These are phyloP conservation scores for Psittacus erithacus DNA, from an alignment of 2,113 vertebrate species.

Conservation along the genomic window DNA sequence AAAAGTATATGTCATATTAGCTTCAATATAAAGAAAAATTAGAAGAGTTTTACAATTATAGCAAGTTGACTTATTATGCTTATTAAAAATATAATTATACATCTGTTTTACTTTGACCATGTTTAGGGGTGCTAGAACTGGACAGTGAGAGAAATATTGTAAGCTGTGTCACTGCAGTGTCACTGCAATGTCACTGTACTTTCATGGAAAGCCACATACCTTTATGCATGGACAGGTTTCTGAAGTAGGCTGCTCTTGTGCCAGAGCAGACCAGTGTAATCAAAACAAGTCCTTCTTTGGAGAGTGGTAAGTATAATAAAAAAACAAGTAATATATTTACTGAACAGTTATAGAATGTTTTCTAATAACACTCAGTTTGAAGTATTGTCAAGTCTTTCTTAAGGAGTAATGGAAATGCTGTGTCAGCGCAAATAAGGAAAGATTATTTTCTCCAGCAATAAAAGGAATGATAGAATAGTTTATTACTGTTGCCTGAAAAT, in stretches of 20 bases:
- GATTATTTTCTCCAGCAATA: slow-evolving; percentile 52
- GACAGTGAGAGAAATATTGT: not conserved
- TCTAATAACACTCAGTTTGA: slow-evolving; percentile 66
- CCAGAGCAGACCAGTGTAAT: not conserved
- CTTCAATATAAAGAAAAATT: not conserved
- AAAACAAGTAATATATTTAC: slow-evolving; percentile 68
- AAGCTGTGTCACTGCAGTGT: not conserved
- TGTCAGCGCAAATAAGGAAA: slow-evolving; percentile 47
- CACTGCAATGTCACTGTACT: not conserved
- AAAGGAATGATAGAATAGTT: slow-evolving; percentile 64
- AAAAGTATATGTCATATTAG: not conserved
- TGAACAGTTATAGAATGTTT: slow-evolving; percentile 60
- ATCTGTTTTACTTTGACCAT: not conserved
- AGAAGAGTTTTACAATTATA: not conserved
- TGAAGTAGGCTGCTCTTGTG: not conserved
- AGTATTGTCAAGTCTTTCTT: slow-evolving; percentile 61
- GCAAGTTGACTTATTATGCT: not conserved
- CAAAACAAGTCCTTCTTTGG: slow-evolving; percentile 41
- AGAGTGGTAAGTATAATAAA: slow-evolving; percentile 21
- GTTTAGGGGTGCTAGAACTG: not conserved
- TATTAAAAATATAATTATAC: not conserved
- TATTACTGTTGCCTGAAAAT: slow-evolving; percentile 65
- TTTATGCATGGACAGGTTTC: not conserved
- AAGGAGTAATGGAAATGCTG: slow-evolving; percentile 55
- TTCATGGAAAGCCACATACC: not conserved